Conservation (phyloP, 1,140 invertebrate species). For the Papilio polyxenes region DNA sequence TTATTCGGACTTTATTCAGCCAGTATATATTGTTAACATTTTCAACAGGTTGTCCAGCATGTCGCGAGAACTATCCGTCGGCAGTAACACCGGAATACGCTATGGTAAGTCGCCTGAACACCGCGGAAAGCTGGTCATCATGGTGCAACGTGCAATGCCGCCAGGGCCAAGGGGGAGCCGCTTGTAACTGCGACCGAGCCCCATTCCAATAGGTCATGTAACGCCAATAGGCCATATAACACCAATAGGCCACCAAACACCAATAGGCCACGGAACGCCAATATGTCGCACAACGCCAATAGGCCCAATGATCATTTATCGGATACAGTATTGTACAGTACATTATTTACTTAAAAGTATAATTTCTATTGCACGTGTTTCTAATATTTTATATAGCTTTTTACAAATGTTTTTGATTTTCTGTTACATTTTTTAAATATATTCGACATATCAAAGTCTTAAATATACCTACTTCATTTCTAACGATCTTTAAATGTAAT, state of each 20-base stretch:
- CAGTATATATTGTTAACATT: neutral
- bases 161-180: slow-evolving; percentile 80
- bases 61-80: slow-evolving; percentile 42
- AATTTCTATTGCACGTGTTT: neutral
- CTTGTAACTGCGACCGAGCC: slow-evolving; percentile 81
- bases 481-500: slow-evolving; percentile 19
- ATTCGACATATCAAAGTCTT: slow-evolving; percentile 11
- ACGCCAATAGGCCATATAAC: slow-evolving; percentile 28
- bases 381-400: neutral
- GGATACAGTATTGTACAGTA: slow-evolving; percentile 18
- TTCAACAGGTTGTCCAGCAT: slow-evolving; percentile 61
- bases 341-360: neutral
- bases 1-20: no score
- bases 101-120: slow-evolving; percentile 48
- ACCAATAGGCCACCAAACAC: slow-evolving; percentile 30
- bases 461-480: neutral
- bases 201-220: slow-evolving; percentile 64
- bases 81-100: neutral
- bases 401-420: neutral
- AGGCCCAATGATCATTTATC: slow-evolving; percentile 32
- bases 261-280: slow-evolving; percentile 27
- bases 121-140: slow-evolving; percentile 72
- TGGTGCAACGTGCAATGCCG: slow-evolving; percentile 81
- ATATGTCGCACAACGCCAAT: neutral
- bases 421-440: neutral